A percentile compares a stretch with the other conserved stretches of the same genome.
Evolutionary conservation across 1,140 invertebrate species (phyloP).

Genomic region (Brachionus paranguensis): DNA sequence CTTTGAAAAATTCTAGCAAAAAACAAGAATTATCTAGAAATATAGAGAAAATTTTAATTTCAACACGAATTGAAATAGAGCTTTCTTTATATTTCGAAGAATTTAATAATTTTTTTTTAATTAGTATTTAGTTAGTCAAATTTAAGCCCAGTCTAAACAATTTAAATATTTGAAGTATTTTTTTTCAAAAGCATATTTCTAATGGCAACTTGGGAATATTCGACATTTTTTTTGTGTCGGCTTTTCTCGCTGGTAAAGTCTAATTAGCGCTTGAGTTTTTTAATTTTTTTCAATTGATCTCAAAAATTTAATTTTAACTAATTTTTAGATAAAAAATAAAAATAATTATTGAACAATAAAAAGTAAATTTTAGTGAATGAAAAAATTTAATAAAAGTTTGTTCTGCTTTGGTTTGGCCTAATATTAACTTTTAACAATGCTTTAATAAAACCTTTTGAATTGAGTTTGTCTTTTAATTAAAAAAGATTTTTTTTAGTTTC

Average conservation of each 20-base stretch:
- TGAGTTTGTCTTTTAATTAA: not conserved
- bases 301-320: not conserved
- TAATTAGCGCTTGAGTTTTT: too few species aligned
- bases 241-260: not conserved
- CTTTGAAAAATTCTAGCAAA: not conserved
- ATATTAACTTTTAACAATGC: not conserved
- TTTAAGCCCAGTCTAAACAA: not conserved
- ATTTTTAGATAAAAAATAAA: not conserved
- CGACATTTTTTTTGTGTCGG: not conserved
- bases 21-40: constrained; percentile 25
- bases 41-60: constrained; percentile 20
- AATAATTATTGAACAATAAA: not conserved
- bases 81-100: not conserved
- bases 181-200: not conserved
- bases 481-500: not conserved
- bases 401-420: not conserved
- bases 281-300: too few species aligned
- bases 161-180: not conserved
- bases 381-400: not conserved
- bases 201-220: not conserved
- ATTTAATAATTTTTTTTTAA: not conserved
- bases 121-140: not conserved
- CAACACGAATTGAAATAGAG: not conserved
- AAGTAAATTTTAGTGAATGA: not conserved
- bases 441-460: not conserved